Percentiles rank a stretch among this genome's conserved stretches.
These are phyloP conservation scores for Drosophila infuscata DNA, from an alignment of 2,888 invertebrate species.

Conservation along the genomic window DNA sequence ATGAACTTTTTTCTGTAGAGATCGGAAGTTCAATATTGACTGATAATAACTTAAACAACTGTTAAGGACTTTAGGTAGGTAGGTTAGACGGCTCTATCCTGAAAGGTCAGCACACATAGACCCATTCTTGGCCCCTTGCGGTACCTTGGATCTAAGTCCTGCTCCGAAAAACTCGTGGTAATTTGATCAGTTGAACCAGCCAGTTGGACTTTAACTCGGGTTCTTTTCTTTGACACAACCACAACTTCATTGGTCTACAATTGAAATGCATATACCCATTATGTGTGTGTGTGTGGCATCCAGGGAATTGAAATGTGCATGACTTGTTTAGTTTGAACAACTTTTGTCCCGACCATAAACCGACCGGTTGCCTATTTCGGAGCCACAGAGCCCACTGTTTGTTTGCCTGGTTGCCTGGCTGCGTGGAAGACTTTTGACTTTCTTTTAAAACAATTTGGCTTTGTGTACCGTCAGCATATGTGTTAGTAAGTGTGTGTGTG, in stretches of 20 bases:
- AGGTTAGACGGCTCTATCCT: too few relatives aligned
- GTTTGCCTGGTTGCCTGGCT: constrained; percentile 52
- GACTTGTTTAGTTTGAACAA: constrained; percentile 77
- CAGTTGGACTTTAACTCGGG: too few relatives aligned
- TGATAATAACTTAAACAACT: not conserved
- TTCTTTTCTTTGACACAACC: not conserved
- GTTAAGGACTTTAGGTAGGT: not conserved
- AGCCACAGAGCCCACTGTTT: constrained; percentile 52
- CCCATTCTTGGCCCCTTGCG: too few relatives aligned
- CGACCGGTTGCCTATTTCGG: constrained; percentile 41
- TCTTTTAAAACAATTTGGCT: constrained; percentile 80
- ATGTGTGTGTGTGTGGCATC: not conserved
- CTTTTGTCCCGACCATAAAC: constrained; percentile 44
- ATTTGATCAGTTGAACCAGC: too few relatives aligned
- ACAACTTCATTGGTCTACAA: not conserved
- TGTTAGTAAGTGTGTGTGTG: constrained; percentile 1
- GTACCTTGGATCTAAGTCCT: too few relatives aligned
- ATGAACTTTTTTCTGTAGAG: not conserved
- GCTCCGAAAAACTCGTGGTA: too few relatives aligned
- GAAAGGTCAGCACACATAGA: too few relatives aligned
- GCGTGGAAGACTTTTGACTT: constrained; percentile 74
- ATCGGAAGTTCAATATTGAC: not conserved
- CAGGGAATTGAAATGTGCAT: constrained; percentile 62
- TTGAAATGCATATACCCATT: not conserved
- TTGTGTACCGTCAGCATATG: constrained; percentile 44